Evolutionary conservation across 2,113 vertebrate species (phyloP).

Genomic region (Nannobrachium achirus): DNA sequence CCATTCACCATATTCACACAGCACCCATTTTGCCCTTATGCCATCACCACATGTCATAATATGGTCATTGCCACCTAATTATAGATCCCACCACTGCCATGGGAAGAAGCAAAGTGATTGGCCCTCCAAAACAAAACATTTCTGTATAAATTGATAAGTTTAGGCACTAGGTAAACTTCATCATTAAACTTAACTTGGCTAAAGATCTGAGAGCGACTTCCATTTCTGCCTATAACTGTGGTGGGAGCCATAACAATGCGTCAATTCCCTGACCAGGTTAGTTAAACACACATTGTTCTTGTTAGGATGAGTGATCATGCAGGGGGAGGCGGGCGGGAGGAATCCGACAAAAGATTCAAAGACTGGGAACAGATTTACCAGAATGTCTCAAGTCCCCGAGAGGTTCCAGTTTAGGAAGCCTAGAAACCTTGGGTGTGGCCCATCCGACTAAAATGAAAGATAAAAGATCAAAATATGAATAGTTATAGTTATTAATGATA

Average conservation of each 20-base stretch:
- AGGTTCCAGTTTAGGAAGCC: constrained; percentile 82
- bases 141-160: too few species aligned
- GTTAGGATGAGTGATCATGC: not conserved
- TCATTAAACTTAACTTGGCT: too few species aligned
- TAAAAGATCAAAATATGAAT: not conserved
- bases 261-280: constrained; percentile 18
- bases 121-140: too few species aligned
- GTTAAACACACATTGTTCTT: constrained; percentile 10
- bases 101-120: too few species aligned
- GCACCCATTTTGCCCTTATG: too few species aligned
- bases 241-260: not conserved
- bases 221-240: not conserved
- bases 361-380: constrained; percentile 67
- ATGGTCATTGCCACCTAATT: too few species aligned
- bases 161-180: too few species aligned
- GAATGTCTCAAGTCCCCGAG: constrained; percentile 75
- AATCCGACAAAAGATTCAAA: not conserved
- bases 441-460: constrained; percentile 78
- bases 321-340: not conserved
- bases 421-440: constrained; percentile 81
- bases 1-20: too few species aligned
- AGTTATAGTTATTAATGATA: not conserved
- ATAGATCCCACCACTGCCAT: too few species aligned
- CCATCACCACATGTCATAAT: too few species aligned
- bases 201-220: too few species aligned